Evolutionary conservation across 2,888 invertebrate species (phyloP).

Genomic region (Drosophila aldrichi): DNA sequence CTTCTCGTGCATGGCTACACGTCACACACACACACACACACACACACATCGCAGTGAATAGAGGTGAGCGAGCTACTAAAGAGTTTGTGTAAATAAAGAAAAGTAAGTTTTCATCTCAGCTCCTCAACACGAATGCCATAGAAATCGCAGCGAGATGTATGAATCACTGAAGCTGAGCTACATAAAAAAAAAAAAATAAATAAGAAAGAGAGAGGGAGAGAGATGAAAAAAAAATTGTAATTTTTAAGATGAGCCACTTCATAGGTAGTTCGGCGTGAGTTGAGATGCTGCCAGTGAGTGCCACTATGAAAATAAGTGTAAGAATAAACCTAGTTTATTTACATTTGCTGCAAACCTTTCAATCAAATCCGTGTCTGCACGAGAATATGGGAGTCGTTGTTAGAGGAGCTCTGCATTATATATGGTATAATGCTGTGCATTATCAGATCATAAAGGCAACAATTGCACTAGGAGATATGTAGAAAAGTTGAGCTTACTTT

Average conservation of each 20-base stretch:
- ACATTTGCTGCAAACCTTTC: neutral
- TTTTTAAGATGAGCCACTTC: constrained; percentile 1
- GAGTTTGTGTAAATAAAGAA: constrained; percentile 60
- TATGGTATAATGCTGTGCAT: neutral
- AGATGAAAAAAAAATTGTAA: neutral
- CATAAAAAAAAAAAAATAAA: constrained; percentile 5
- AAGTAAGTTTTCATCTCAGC: constrained; percentile 59
- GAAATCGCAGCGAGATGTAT: constrained; percentile 1
- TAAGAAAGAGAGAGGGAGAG: neutral
- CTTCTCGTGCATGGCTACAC: constrained; percentile 50
- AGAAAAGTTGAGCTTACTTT: neutral
- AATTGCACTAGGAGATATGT: neutral
- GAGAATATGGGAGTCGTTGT: no score
- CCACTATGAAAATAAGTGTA: neutral
- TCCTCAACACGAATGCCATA: constrained; percentile 8
- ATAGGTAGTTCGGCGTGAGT: neutral
- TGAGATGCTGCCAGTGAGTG: neutral
- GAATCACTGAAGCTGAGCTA: constrained; percentile 3
- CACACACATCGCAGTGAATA: constrained; percentile 5
- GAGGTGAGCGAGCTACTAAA: constrained; percentile 49
- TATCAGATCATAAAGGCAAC: neutral
- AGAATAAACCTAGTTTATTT: constrained; percentile 1
- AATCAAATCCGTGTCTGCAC: neutral
- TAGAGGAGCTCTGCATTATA: neutral
- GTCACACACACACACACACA: constrained; percentile 27